Base-by-base conservation (phyloP, 2,888 invertebrate genomes). In the Rhopalosiphum nymphaeae region DNA sequence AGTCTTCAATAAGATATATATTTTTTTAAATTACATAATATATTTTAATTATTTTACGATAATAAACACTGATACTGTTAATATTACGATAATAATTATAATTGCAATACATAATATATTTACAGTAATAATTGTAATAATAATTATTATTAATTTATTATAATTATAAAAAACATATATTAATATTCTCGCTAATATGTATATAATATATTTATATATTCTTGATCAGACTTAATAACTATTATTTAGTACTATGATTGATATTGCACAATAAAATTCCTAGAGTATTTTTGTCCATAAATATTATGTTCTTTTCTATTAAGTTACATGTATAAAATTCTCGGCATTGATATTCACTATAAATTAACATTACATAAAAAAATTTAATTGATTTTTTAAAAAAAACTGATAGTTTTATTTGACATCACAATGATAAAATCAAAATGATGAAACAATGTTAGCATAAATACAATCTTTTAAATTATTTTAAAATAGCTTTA, bases 141-240 rank as follows among this genome's bases (percentile, higher is more conserved):
- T 86, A 91, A 86, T 92, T 46, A 92, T 92, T 86, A 61, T n/a
- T n/a, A n/a, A n/a, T n/a, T n/a, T n/a, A n/a, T 61, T 87, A 87
- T 92, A 87, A 87, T 87, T 36, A 87, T 87, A 61, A 92, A 42
- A 61, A 87, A 49, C 9, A 91, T 56, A 56, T 10, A 85, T 91
- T 84, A 49, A 84, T 91, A 84, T 84, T 42, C 42, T 42, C 9
- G 46, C 44, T 61, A 86, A 61, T 87, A 78, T 36, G 36, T 78
- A 36, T 36, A 78, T 78, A 78, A 78, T 78, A 78, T 78, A 78
- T 53, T 53, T 36, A 86, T 42, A 86, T 16, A 49, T 78, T 53
- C 29, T 89, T 89, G 78, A 90, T 90, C 89, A 93, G 26, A 93
- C 93, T 93, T 93, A 93, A 92, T n/a, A 91, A 78, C 89, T 57